Evolutionary conservation across 2,888 invertebrate genomes (phyloP), one percentile per base, ranked within the genome.

Genomic region (Automeris io): DNA sequence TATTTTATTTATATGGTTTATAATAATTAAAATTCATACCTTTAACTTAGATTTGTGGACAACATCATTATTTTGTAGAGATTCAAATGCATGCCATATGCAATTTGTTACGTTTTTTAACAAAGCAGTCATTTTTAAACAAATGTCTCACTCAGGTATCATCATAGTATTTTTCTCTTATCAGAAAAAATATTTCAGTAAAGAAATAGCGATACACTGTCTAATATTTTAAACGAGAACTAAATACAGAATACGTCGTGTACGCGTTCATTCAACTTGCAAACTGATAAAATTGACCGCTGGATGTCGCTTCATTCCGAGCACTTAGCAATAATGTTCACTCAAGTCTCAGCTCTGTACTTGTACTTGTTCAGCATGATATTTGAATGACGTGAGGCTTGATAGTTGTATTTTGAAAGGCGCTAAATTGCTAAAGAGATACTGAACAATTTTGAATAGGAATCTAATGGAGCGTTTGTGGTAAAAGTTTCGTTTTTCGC

Each of bases 61-160:
- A 45, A 88, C 79, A 44, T 91, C 91, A 46, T 88, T 88, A 59
- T 89, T 90, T 61, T 91, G 91, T 45, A 95, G 76, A 6, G 92
- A 90, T 57, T 92, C 89, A 75, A 94, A 95, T 29, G 94, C 94
- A 72, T 94, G 92, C 94, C 94, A 95, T 56, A 95, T 90, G 71
- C 91, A 91, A 63, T 93, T 93, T 2, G 90, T 90, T 37, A 92
- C 89, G 75, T 93, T 93, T 69, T 92, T 92, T 51, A 93, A 75
- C 46, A 93, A 69, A 47, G 90, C 88, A 49, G 92, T 88, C 93
- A 93, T 93, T 57, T 58, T 78, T 46, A 42, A 18, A 19, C 19
- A 4, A 33, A 1, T 33, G 16, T 29, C 16, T 16, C 16, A 16
- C 29, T 16, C 8, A 29, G 5, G 16, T 16, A 36, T 19, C 18